Evolutionary conservation across 1,140 invertebrate genomes (phyloP).

Genomic region (Phthorimaea operculella): DNA sequence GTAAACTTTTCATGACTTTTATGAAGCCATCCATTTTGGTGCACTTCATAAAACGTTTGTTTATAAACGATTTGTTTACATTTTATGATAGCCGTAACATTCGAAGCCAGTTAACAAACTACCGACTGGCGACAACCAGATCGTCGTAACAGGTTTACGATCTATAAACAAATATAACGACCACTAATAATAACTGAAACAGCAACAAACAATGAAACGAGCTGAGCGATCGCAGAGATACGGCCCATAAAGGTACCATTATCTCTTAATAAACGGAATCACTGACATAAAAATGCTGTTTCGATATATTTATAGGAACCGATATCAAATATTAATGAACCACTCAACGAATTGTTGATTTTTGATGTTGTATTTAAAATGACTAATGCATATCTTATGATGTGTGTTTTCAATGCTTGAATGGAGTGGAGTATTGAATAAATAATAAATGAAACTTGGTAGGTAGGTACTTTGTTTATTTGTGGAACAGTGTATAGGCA

Average conservation of each 20-base stretch:
- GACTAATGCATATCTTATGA: too few species aligned
- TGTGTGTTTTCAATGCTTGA: too few species aligned
- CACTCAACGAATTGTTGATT: constrained; percentile 19
- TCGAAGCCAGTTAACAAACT: constrained; percentile 57
- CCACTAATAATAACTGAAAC: constrained; percentile 65
- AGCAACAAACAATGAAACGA: constrained; percentile 61
- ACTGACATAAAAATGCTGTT: constrained; percentile 55
- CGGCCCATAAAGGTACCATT: constrained; percentile 63
- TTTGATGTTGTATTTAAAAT: too few species aligned
- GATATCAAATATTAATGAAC: constrained; percentile 47
- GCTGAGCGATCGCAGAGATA: constrained; percentile 45
- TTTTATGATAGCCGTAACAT: constrained; percentile 53
- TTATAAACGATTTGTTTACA: constrained; percentile 54
- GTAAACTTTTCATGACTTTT: too few species aligned
- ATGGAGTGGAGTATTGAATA: too few species aligned
- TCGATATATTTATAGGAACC: constrained; percentile 43
- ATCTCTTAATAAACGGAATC: constrained; percentile 65
- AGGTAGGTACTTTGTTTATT: too few species aligned
- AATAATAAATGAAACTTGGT: too few species aligned
- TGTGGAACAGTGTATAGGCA: too few species aligned
- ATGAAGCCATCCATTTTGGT: constrained; percentile 8
- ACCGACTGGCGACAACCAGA: constrained; percentile 51
- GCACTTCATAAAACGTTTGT: constrained; percentile 41
- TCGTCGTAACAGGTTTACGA: constrained; percentile 57
- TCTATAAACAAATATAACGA: constrained; percentile 63